These are phyloP conservation scores for Chiloscyllium punctatum DNA, from an alignment of 2,797 vertebrate species.

Conservation along the genomic window DNA sequence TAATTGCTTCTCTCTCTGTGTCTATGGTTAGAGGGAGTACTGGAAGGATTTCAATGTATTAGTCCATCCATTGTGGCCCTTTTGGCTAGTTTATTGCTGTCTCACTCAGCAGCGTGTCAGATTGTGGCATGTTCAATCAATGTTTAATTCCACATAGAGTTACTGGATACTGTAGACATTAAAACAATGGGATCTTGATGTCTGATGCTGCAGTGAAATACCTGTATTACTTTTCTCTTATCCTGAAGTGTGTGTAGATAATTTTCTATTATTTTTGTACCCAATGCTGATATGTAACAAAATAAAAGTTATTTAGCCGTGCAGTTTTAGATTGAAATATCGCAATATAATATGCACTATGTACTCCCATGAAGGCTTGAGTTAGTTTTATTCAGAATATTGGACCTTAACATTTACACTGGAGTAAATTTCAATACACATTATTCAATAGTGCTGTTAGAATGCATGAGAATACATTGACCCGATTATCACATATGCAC, in stretches of 20 bases:
- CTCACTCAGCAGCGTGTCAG: constrained; percentile 42
- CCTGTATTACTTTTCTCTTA: not conserved
- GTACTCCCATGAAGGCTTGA: not conserved
- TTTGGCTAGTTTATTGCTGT: constrained; percentile 44
- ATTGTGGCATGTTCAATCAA: constrained; percentile 37
- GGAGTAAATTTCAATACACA: not conserved
- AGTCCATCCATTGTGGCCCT: constrained; percentile 37
- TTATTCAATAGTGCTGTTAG: not conserved
- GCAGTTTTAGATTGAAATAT: not conserved
- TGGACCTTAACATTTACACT: not conserved
- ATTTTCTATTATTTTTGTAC: not conserved
- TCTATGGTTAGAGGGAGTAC: constrained; percentile 43
- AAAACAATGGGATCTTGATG: not conserved
- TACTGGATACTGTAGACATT: constrained; percentile 24
- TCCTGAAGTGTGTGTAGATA: not conserved
- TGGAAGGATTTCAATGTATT: constrained; percentile 47
- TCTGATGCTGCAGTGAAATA: not conserved
- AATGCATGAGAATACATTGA: not conserved
- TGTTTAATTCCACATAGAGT: constrained; percentile 35
- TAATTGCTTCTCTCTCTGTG: constrained; percentile 69
- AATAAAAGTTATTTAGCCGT: not conserved
- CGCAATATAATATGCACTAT: not conserved
- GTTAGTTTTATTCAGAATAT: not conserved
- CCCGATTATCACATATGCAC: not conserved
- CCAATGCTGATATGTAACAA: not conserved